Evolutionary conservation across 2,888 invertebrate genomes (phyloP).

Genomic region (Napeogenes inachia): DNA sequence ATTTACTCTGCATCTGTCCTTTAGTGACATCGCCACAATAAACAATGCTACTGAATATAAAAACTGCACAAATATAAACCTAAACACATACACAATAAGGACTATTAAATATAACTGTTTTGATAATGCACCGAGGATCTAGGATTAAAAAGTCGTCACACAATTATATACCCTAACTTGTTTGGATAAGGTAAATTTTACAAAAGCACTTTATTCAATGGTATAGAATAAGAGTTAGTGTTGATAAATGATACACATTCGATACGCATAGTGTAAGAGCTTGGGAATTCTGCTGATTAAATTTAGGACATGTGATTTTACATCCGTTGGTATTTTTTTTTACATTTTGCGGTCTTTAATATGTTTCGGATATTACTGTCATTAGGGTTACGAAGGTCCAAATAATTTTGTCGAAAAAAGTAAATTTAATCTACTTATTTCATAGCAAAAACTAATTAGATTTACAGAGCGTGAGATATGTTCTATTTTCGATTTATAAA

Average conservation of each 20-base stretch:
- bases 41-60: constrained; percentile 29
- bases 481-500: neutral
- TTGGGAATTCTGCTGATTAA: constrained; percentile 45
- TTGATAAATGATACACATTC: constrained; percentile 47
- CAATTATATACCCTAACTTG: constrained; percentile 10
- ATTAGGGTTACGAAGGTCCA: constrained; percentile 25
- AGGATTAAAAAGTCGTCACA: neutral
- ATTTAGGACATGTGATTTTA: constrained; percentile 36
- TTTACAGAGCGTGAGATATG: constrained; percentile 5
- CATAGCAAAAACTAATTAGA: constrained; percentile 16
- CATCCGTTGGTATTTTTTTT: constrained; percentile 34
- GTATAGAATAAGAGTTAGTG: constrained; percentile 31
- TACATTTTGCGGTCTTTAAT: constrained; percentile 31
- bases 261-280: constrained; percentile 39
- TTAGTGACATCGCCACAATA: constrained; percentile 35
- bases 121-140: neutral
- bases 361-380: constrained; percentile 31
- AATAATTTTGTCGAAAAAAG: constrained; percentile 9
- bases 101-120: neutral
- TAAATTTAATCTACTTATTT: constrained; percentile 5
- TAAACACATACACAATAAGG: constrained; percentile 3
- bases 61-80: constrained; percentile 1
- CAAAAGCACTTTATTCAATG: constrained; percentile 1
- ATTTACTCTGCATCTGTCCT: constrained; percentile 36
- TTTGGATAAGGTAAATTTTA: constrained; percentile 5